Evolutionary conservation across 2,888 invertebrate genomes (phyloP).

Genomic region (Teleogryllus oceanicus): DNA sequence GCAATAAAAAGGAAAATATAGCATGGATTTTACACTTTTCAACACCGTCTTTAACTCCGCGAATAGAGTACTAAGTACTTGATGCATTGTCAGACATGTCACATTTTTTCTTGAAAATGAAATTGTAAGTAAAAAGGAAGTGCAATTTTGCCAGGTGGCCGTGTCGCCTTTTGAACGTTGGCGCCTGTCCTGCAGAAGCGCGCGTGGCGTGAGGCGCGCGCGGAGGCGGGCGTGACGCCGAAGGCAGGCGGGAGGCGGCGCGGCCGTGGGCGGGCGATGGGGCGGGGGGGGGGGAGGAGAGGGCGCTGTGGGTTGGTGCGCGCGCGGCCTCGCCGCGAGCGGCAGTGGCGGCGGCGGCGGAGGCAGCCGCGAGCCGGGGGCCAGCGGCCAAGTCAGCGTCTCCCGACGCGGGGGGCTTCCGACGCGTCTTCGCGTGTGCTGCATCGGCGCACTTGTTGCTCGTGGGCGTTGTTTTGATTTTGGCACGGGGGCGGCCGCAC

Average conservation of each 20-base stretch:
- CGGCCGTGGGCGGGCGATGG: not conserved
- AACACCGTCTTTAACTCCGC: no score
- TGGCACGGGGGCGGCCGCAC: no score
- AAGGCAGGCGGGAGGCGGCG: not conserved
- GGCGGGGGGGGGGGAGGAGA: not conserved
- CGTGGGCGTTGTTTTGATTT: no score
- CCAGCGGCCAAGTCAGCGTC: not conserved
- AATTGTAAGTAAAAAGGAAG: no score
- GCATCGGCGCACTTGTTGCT: not conserved
- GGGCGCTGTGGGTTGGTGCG: not conserved
- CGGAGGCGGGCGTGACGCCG: not conserved
- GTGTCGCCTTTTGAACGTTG: no score
- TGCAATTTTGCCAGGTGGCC: no score
- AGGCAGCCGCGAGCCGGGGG: not conserved
- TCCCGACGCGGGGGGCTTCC: no score
- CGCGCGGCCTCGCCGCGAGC: conserved; percentile 18
- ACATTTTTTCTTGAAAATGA: no score
- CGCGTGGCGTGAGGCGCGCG: not conserved
- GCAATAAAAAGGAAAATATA: no score
- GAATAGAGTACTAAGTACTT: no score
- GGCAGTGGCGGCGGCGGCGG: not conserved
- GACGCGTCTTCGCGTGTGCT: not conserved
- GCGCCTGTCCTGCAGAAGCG: not conserved
- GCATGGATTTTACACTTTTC: no score
- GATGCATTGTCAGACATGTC: no score